These are phyloP conservation scores for Tragelaphus imberbis DNA, from an alignment of 2,113 vertebrate genomes.

Conservation along the genomic window DNA sequence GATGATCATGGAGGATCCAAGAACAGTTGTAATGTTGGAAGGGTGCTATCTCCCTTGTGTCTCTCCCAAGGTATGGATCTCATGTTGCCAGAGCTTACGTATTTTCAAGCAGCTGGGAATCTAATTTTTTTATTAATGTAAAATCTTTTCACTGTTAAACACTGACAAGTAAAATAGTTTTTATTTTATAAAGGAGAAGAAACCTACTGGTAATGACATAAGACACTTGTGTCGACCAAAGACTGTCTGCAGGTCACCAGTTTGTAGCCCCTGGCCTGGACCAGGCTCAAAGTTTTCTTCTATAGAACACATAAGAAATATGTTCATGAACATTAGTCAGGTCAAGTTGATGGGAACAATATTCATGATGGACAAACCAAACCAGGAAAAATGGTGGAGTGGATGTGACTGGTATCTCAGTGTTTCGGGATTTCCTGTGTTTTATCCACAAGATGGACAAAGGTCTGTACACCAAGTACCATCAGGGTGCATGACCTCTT, in stretches of 20 bases:
- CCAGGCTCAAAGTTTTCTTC: background rate
- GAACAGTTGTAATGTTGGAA: background rate
- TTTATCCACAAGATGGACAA: background rate
- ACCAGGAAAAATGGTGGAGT: background rate
- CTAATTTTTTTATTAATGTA: background rate
- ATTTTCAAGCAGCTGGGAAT: background rate
- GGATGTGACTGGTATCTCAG: background rate
- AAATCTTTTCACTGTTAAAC: conserved; percentile 5
- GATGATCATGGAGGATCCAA: background rate
- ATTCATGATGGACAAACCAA: background rate
- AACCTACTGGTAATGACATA: background rate
- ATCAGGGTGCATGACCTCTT: background rate
- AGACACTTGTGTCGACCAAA: background rate
- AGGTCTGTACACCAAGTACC: background rate
- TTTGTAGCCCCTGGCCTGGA: background rate
- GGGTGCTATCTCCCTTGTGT: background rate
- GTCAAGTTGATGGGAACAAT: background rate
- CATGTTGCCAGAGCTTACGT: background rate
- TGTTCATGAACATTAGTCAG: background rate
- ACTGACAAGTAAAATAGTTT: background rate
- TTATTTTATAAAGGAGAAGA: background rate
- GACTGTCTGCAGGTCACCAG: background rate
- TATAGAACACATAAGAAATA: background rate
- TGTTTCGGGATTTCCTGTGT: background rate
- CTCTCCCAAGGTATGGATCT: background rate